These are phyloP conservation scores for Indicator indicator DNA, from an alignment of 2,113 vertebrate species.

Conservation along the genomic window DNA sequence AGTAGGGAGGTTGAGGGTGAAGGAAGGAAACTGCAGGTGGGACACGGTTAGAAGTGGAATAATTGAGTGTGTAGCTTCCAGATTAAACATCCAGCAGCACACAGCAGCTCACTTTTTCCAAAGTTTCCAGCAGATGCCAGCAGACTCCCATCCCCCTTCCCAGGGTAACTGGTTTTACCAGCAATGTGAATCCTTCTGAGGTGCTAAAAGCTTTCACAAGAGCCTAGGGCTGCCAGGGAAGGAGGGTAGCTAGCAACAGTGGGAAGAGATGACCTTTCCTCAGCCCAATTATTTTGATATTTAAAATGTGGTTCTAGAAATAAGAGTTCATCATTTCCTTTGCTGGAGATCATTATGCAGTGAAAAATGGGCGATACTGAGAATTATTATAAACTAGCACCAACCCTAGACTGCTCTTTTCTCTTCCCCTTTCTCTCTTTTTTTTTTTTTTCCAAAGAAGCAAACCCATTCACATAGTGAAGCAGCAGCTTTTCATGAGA, in stretches of 20 bases:
- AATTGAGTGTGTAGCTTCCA: neutral
- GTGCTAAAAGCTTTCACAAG: conserved; percentile 28
- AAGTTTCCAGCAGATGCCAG: neutral
- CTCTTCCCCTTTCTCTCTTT: neutral
- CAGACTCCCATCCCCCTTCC: neutral
- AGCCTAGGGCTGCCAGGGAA: neutral
- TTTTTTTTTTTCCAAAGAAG: neutral
- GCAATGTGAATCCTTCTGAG: neutral
- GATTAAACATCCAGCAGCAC: neutral
- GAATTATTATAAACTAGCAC: conserved; percentile 53
- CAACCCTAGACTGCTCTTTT: conserved; percentile 2
- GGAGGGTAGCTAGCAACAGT: neutral
- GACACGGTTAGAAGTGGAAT: neutral
- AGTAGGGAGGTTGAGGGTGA: neutral
- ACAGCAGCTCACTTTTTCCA: neutral
- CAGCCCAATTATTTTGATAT: conserved; percentile 37
- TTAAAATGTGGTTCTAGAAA: conserved; percentile 30
- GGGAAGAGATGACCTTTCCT: conserved; percentile 31
- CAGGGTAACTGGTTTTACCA: neutral
- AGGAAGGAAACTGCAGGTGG: neutral
- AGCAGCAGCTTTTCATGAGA: conserved; percentile 49
- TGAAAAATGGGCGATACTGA: conserved; percentile 32
- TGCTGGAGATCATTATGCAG: conserved; percentile 33
- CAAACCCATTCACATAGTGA: neutral
- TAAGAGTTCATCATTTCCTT: conserved; percentile 28